Percentiles rank a stretch among this genome's conserved stretches.
These are phyloP conservation scores for Chrysomela aeneicollis DNA, from an alignment of 2,888 invertebrate species.

Conservation along the genomic window DNA sequence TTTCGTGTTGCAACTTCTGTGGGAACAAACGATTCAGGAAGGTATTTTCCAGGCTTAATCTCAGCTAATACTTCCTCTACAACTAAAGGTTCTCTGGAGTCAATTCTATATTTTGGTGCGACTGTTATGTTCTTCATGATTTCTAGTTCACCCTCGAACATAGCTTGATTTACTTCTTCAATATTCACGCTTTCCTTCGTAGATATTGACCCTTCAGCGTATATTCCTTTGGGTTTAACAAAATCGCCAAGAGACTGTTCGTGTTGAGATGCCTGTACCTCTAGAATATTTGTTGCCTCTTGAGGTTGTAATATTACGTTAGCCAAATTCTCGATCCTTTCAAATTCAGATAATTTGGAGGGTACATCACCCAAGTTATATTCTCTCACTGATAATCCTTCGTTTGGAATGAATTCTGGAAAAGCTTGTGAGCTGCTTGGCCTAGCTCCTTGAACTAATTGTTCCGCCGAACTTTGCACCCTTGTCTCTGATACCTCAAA, in stretches of 20 bases:
- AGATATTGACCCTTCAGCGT: constrained; percentile 67
- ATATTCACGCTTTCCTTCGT: constrained; percentile 72
- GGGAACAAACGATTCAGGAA: constrained; percentile 80
- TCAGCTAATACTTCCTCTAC: constrained; percentile 75
- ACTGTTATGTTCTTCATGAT: constrained; percentile 62
- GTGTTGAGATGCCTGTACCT: constrained; percentile 68
- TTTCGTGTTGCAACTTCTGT: constrained; percentile 77
- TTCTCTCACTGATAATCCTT: constrained; percentile 64
- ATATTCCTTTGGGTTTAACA: constrained; percentile 62
- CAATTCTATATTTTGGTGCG: constrained; percentile 70
- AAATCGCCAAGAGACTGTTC: constrained; percentile 65
- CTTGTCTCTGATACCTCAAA: constrained; percentile 67
- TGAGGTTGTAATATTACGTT: constrained; percentile 65
- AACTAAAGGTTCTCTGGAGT: constrained; percentile 70
- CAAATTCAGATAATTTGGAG: constrained; percentile 35
- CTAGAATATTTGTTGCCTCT: constrained; percentile 72
- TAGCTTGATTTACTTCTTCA: constrained; percentile 69
- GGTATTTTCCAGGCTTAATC: constrained; percentile 78
- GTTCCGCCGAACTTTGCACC: constrained; percentile 62
- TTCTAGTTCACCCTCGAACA: constrained; percentile 68
- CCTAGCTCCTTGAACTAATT: constrained; percentile 60
- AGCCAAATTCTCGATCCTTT: constrained; percentile 47
- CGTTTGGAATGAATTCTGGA: constrained; percentile 59
- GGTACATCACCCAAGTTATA: constrained; percentile 54
- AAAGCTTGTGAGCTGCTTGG: constrained; percentile 60